These are phyloP conservation scores for Gasteruption jaculator DNA, from an alignment of 2,888 invertebrate genomes.

Conservation along the genomic window DNA sequence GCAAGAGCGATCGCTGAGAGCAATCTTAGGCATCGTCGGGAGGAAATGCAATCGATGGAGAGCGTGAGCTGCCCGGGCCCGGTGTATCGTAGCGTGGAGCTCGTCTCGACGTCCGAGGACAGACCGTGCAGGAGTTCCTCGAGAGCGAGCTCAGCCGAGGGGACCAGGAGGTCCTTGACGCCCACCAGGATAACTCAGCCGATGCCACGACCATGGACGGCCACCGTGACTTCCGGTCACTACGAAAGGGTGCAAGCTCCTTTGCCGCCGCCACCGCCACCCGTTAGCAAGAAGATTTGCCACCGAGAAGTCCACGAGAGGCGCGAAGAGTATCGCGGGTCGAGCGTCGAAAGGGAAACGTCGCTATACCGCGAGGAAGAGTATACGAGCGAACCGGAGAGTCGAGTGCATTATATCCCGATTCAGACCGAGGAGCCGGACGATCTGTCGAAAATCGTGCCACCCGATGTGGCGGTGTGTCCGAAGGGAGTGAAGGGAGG, in stretches of 20 bases:
- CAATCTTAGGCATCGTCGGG: slow-evolving; percentile 13
- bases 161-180: slow-evolving; percentile 43
- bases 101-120: slow-evolving; percentile 26
- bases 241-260: slow-evolving; percentile 38
- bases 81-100: slow-evolving; percentile 37
- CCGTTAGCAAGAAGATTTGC: slow-evolving; percentile 25
- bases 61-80: slow-evolving; percentile 42
- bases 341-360: slow-evolving; percentile 13
- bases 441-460: slow-evolving; percentile 25
- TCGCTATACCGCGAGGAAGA: slow-evolving; percentile 30
- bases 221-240: slow-evolving; percentile 39
- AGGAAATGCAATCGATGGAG: slow-evolving; percentile 37
- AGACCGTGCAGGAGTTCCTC: slow-evolving; percentile 31
- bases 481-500: slow-evolving; percentile 32
- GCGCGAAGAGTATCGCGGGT: too few species aligned
- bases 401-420: slow-evolving; percentile 24
- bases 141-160: slow-evolving; percentile 40
- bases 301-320: slow-evolving; percentile 31
- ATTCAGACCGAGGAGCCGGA: slow-evolving; percentile 26
- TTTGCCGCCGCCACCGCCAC: slow-evolving; percentile 24
- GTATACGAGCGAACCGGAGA: slow-evolving; percentile 29
- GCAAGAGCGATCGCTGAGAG: slow-evolving; percentile 21
- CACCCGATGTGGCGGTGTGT: neutral
- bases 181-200: slow-evolving; percentile 47
- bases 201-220: slow-evolving; percentile 46